Percentiles rank a stretch among this genome's conserved stretches.
These are phyloP conservation scores for Aurelia aurita DNA, from an alignment of 30 jellyfish, hydroid and myxozoan genomes.

Conservation along the genomic window DNA sequence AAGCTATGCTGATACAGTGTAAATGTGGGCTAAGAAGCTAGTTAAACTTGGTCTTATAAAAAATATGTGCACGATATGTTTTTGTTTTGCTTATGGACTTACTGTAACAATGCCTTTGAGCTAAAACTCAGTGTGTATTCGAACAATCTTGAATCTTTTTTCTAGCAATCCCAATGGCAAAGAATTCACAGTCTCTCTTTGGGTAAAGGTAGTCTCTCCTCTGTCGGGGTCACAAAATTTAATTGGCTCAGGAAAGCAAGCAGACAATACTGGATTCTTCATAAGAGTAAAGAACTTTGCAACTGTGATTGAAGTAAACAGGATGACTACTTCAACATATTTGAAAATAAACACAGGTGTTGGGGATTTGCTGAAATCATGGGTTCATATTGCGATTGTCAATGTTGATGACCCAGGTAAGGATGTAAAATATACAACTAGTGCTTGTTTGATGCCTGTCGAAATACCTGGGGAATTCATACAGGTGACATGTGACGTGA, in stretches of 20 bases:
- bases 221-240: conserved; percentile 4
- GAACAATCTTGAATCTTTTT: too few species aligned
- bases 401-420: conserved; percentile 7
- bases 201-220: conserved; percentile 37
- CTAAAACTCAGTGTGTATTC: too few species aligned
- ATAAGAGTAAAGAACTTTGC: neutral
- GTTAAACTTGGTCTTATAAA: too few species aligned
- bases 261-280: conserved; percentile 8
- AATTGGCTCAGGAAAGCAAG: conserved; percentile 16
- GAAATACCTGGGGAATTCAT: too few species aligned
- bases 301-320: neutral
- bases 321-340: neutral
- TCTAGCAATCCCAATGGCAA: conserved; percentile 36
- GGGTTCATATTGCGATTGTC: conserved; percentile 36
- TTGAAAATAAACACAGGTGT: neutral
- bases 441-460: too few species aligned
- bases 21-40: too few species aligned
- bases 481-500: too few species aligned
- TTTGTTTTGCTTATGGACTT: too few species aligned
- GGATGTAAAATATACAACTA: neutral
- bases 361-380: conserved; percentile 4
- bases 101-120: too few species aligned
- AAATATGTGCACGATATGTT: too few species aligned
- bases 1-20: too few species aligned
- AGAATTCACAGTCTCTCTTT: conserved; percentile 7